Conservation (phyloP, 2,797 vertebrate species). For the Phylloscopus collybita region DNA sequence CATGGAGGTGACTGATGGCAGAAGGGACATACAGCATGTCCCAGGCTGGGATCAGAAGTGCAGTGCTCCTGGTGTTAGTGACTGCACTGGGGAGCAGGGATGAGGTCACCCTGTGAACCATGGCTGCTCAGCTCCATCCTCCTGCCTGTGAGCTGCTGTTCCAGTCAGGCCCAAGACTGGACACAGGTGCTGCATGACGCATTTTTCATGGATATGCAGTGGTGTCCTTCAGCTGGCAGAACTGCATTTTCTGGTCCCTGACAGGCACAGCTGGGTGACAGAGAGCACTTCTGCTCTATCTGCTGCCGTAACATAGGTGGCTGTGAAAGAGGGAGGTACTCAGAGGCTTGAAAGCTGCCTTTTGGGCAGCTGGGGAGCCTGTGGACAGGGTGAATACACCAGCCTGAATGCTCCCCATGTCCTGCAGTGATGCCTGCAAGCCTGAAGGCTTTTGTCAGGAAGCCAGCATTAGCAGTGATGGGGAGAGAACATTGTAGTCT, state of each 20-base stretch:
- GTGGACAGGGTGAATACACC: neutral
- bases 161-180: neutral
- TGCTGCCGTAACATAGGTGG: fast-evolving
- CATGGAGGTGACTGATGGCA: neutral
- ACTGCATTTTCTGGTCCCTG: neutral
- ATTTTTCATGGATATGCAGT: neutral
- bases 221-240: neutral
- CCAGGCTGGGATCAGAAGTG: too few species aligned
- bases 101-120: fast-evolving
- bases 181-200: fast-evolving
- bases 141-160: neutral
- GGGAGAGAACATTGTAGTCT: neutral
- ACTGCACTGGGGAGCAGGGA: neutral
- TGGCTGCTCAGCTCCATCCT: neutral
- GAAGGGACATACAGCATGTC: neutral
- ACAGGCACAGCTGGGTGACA: neutral
- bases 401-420: neutral
- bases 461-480: neutral
- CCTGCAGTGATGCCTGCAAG: neutral
- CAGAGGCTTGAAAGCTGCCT: neutral
- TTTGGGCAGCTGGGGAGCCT: neutral
- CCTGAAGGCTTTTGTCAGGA: neutral
- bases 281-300: neutral
- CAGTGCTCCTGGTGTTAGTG: neutral
- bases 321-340: neutral